A percentile compares a stretch with the other conserved stretches of the same genome.
Evolutionary conservation across 2,113 vertebrate species (phyloP).

Genomic region (Bubo blakistoni): DNA sequence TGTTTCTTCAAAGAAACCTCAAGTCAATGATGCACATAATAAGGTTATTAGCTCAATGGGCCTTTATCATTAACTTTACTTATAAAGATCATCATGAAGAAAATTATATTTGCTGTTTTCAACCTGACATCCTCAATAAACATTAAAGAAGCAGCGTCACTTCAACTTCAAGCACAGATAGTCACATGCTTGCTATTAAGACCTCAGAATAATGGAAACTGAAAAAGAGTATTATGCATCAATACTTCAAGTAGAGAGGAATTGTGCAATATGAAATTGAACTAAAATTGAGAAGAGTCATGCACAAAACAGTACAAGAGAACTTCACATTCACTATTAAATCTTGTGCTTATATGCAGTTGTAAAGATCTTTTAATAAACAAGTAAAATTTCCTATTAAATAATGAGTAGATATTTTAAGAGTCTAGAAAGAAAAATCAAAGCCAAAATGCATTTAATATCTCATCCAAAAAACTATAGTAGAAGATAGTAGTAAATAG

Average conservation of each 20-base stretch:
- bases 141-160: not conserved
- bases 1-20: not conserved
- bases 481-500: not conserved
- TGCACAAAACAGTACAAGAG: not conserved
- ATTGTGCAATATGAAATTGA: not conserved
- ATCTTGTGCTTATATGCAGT: not conserved
- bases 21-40: not conserved
- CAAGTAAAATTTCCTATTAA: not conserved
- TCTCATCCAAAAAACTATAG: not conserved
- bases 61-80: not conserved
- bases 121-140: not conserved
- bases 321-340: not conserved
- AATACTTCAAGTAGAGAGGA: not conserved
- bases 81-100: not conserved
- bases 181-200: not conserved
- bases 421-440: not conserved
- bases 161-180: not conserved
- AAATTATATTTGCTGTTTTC: not conserved
- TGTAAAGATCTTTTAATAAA: not conserved
- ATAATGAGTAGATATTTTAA: not conserved
- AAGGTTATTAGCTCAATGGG: not conserved
- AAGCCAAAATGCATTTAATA: not conserved
- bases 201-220: not conserved
- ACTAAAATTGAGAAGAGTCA: not conserved
- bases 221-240: not conserved